phyloP scores from a whole-genome alignment of 2,113 vertebrate species.

The Ptyas mucosa region DNA sequence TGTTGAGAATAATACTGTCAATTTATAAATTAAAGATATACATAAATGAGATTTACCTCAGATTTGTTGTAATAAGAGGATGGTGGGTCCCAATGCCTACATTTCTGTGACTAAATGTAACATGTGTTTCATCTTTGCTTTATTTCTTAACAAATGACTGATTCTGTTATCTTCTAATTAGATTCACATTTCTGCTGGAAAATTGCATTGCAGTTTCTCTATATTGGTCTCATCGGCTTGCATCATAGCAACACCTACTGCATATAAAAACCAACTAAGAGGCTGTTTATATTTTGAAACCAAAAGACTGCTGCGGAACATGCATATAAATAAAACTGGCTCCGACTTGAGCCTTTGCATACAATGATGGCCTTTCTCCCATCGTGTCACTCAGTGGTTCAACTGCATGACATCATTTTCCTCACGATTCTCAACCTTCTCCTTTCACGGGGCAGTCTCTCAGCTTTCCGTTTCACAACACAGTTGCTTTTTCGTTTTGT shows the following conservation, averaged over 20 bases:
- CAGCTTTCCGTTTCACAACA: not conserved
- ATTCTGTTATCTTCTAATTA: not conserved
- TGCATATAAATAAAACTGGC: fast-evolving
- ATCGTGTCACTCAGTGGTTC: not conserved
- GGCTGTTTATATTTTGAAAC: not conserved
- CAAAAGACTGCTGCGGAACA: not conserved
- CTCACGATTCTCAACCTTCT: not conserved
- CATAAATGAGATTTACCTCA: constrained; percentile 37
- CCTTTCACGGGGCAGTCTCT: not conserved
- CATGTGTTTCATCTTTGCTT: not conserved
- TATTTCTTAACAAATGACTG: constrained; percentile 32
- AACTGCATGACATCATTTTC: not conserved
- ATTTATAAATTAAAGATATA: constrained; percentile 6
- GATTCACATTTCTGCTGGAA: constrained; percentile 19
- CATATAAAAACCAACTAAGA: not conserved
- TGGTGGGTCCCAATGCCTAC: not conserved
- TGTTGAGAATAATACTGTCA: constrained; percentile 11
- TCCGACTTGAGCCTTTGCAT: not conserved
- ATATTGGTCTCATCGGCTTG: fast-evolving
- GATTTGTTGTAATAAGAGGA: not conserved
- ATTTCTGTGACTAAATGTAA: not conserved
- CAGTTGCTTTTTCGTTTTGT: not conserved
- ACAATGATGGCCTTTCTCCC: not conserved
- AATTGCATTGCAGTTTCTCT: not conserved
- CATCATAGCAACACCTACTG: not conserved